These are phyloP conservation scores for Limenitis arthemis DNA, from an alignment of 2,888 invertebrate species.

Conservation along the genomic window DNA sequence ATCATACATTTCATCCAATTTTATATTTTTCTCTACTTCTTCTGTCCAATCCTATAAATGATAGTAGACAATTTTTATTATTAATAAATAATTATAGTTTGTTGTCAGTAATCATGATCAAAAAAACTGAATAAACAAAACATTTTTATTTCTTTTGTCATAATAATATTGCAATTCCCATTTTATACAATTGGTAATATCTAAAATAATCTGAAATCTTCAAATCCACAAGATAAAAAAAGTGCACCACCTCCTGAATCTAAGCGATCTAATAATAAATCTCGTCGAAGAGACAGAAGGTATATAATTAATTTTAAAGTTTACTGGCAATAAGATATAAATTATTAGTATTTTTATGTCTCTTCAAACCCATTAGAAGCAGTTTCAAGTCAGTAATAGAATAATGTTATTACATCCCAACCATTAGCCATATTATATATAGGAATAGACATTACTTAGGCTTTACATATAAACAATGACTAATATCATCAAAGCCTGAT, in stretches of 20 bases:
- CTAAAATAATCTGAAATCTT: slow-evolving; percentile 31
- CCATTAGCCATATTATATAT: too few relatives aligned
- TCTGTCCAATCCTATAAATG: slow-evolving; percentile 63
- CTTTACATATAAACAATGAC: too few relatives aligned
- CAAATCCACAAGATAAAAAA: slow-evolving; percentile 45
- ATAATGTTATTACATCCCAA: too few relatives aligned
- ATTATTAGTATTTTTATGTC: too few relatives aligned
- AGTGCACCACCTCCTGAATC: slow-evolving; percentile 43
- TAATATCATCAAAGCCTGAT: too few relatives aligned
- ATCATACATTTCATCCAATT: slow-evolving; percentile 55
- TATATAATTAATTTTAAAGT: slow-evolving; percentile 20
- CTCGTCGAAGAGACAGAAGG: slow-evolving; percentile 58
- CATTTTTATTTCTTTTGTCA: too few relatives aligned
- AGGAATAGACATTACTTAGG: too few relatives aligned
- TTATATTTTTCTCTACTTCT: slow-evolving; percentile 64
- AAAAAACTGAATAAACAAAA: too few relatives aligned
- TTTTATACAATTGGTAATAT: neutral
- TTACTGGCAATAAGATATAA: neutral
- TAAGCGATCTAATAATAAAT: slow-evolving; percentile 45
- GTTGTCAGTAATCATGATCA: neutral
- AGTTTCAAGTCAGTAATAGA: too few relatives aligned
- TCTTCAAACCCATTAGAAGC: too few relatives aligned
- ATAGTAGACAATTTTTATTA: neutral
- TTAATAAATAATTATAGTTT: neutral
- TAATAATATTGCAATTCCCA: too few relatives aligned